Conservation (phyloP, 1,140 invertebrate genomes). For the Paracyclopina nana region DNA sequence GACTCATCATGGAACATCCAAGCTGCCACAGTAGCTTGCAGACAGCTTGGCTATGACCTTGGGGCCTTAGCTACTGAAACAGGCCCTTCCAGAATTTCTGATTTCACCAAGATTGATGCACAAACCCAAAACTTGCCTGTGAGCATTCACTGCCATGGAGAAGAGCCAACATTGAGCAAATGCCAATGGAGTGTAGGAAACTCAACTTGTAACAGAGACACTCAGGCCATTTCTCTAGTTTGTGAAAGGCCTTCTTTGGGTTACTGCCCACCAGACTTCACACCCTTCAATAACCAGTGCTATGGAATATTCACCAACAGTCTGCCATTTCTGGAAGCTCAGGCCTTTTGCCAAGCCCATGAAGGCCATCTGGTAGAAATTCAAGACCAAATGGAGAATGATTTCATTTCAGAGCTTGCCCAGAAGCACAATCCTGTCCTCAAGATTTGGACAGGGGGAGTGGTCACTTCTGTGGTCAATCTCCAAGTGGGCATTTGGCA, state of each 20-base stretch:
- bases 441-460: background rate
- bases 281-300: background rate
- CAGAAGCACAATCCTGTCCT: background rate
- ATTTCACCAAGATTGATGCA: background rate
- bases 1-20: background rate
- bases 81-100: background rate
- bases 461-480: background rate
- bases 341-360: background rate
- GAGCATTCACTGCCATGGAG: background rate
- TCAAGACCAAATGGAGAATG: background rate
- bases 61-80: background rate
- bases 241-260: background rate
- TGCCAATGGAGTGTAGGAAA: background rate
- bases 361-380: background rate
- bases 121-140: background rate
- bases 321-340: background rate
- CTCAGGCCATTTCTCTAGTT: background rate
- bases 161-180: background rate
- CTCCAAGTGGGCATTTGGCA: background rate
- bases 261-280: background rate
- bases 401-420: background rate
- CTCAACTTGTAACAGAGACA: background rate
- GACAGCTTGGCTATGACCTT: slow-evolving; percentile 17
- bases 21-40: slow-evolving; percentile 18
- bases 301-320: background rate